Evolutionary conservation across 2,888 invertebrate species (phyloP).

Genomic region (Synanthedon myopaeformis): DNA sequence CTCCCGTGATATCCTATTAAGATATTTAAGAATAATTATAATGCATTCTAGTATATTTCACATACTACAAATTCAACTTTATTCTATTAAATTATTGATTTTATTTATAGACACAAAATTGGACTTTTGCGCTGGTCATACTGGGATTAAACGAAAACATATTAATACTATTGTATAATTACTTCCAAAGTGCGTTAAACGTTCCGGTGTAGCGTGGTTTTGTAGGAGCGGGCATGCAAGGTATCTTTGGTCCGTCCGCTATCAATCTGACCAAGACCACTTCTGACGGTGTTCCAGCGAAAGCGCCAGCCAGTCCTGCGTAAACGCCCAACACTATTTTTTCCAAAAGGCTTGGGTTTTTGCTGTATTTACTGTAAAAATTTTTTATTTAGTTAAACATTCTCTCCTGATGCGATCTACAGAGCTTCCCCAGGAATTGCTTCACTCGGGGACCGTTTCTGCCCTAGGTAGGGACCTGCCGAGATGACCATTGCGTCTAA

Average conservation of each 20-base stretch:
- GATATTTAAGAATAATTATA: no score
- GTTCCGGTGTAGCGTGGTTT: constrained; percentile 77
- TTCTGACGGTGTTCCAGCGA: constrained; percentile 96
- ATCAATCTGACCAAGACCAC: constrained; percentile 95
- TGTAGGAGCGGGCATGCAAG: background rate
- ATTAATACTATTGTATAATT: background rate
- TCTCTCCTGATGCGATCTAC: no score
- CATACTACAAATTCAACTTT: no score
- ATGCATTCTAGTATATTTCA: no score
- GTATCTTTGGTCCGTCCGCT: constrained; percentile 78
- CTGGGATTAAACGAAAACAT: no score
- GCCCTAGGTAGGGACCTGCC: no score
- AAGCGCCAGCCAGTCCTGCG: constrained; percentile 86
- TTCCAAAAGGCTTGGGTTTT: constrained; percentile 77
- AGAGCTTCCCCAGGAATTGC: no score
- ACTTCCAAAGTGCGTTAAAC: constrained; percentile 75
- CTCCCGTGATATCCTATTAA: constrained; percentile 23
- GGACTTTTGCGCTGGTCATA: no score
- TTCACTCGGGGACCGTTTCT: no score
- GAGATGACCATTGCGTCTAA: no score
- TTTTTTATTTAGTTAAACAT: background rate
- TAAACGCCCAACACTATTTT: constrained; percentile 85
- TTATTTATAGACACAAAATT: no score
- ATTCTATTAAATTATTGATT: no score
- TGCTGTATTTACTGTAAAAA: constrained; percentile 55